A percentile compares a stretch with the other conserved stretches of the same genome.
Evolutionary conservation across 2,113 vertebrate species (phyloP).

Genomic region (Pluvialis apricaria): DNA sequence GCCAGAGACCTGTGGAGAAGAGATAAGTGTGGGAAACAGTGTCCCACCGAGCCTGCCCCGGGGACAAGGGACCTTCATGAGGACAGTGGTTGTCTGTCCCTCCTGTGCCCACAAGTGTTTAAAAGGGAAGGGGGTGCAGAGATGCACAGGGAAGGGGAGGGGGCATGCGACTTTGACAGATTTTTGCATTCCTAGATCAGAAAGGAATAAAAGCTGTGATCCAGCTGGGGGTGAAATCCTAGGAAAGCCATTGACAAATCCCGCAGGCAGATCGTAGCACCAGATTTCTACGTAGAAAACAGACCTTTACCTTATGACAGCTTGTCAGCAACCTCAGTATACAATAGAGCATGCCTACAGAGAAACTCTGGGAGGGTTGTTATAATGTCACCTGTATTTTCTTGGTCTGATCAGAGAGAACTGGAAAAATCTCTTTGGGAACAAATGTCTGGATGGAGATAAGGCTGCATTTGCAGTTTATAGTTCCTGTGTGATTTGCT

Average conservation of each 20-base stretch:
- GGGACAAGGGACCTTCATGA: not conserved
- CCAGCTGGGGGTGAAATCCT: not conserved
- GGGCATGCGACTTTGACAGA: fast-evolving
- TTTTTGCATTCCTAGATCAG: not conserved
- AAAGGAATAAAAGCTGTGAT: not conserved
- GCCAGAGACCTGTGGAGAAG: not conserved
- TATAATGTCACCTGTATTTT: not conserved
- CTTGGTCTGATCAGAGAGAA: not conserved
- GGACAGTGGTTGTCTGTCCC: not conserved
- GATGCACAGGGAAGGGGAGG: not conserved
- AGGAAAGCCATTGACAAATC: not conserved
- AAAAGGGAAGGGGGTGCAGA: not conserved
- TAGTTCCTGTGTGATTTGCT: not conserved
- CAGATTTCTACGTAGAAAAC: not conserved
- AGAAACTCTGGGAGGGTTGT: not conserved
- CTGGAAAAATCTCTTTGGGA: not conserved
- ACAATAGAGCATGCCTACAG: fast-evolving
- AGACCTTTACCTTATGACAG: not conserved
- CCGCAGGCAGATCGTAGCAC: not conserved
- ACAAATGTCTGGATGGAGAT: not conserved
- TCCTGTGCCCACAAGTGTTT: not conserved
- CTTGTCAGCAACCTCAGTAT: not conserved
- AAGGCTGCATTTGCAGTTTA: not conserved
- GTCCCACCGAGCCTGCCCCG: not conserved
- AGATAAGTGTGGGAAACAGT: not conserved